Conservation (phyloP, 2,888 invertebrate genomes). For the Cantharis nigra region DNA sequence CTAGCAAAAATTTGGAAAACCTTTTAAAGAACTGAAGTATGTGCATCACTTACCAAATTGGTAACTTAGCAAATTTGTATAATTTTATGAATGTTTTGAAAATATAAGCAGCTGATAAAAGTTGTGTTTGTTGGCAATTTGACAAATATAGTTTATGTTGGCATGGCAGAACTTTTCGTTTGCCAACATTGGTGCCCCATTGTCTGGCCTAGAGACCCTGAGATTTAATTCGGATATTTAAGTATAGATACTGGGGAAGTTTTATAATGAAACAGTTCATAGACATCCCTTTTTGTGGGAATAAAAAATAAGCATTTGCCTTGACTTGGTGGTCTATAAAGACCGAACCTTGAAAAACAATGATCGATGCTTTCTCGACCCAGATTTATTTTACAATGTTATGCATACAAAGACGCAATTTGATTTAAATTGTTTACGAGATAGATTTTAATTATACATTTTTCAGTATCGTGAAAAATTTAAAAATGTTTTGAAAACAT, state of each 20-base stretch:
- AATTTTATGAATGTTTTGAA: not conserved
- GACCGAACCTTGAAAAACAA: not conserved
- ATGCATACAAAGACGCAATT: not conserved
- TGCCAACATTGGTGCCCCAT: conserved; percentile 17
- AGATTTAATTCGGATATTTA: conserved; percentile 6
- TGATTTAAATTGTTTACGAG: not conserved
- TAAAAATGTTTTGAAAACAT: not conserved
- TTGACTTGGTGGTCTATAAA: not conserved
- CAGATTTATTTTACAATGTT: not conserved
- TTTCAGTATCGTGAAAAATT: not conserved
- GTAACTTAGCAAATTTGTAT: not conserved
- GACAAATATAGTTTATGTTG: conserved; percentile 13
- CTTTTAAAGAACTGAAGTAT: not conserved
- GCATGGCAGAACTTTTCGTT: conserved; percentile 7
- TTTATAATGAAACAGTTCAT: not conserved
- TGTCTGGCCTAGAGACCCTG: conserved; percentile 14
- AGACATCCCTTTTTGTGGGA: not conserved
- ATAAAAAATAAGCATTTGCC: not conserved
- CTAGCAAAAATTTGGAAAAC: not conserved
- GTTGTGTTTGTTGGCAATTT: conserved; percentile 7
- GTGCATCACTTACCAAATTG: not conserved
- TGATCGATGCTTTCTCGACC: not conserved
- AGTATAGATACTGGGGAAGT: not conserved
- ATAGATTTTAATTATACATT: not conserved
- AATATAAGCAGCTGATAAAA: conserved; percentile 11